Evolutionary conservation across 2,113 vertebrate genomes (phyloP).

Genomic region (Sinocyclocheilus anshuiensis): DNA sequence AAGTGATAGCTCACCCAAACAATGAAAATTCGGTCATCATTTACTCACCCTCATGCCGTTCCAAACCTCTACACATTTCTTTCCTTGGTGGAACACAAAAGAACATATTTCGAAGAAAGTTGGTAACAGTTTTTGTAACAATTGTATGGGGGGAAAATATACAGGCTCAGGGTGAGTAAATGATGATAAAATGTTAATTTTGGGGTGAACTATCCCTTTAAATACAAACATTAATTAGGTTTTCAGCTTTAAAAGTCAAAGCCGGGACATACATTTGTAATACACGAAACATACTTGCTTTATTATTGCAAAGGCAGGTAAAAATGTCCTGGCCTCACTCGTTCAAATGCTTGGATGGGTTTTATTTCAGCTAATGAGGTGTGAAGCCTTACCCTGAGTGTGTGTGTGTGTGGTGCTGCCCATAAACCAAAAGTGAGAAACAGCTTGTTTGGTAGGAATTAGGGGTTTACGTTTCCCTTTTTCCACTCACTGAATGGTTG

Average conservation of each 20-base stretch:
- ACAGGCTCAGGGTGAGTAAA: not conserved
- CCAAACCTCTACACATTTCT: not conserved
- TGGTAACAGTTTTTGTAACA: no score
- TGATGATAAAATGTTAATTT: not conserved
- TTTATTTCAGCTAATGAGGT: slow-evolving; percentile 90
- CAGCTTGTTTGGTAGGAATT: slow-evolving; percentile 66
- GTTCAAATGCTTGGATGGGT: slow-evolving; percentile 84
- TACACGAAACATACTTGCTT: slow-evolving; percentile 4
- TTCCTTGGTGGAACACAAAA: not conserved
- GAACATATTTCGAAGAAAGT: not conserved
- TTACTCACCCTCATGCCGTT: no score
- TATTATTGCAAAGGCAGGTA: slow-evolving; percentile 31
- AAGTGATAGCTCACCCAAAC: no score
- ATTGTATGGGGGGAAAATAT: no score
- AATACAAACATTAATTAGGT: not conserved
- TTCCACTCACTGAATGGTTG: slow-evolving; percentile 12
- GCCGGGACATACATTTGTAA: not conserved
- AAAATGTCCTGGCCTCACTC: slow-evolving; percentile 30
- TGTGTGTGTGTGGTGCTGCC: slow-evolving; percentile 79
- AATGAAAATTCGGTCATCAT: no score
- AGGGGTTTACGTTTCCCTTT: slow-evolving; percentile 41
- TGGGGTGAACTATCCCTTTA: not conserved
- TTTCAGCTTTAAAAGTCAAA: not conserved
- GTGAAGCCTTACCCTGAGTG: slow-evolving; percentile 82
- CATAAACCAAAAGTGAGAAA: slow-evolving; percentile 84